These are phyloP conservation scores for Cathartes aura DNA, from an alignment of 2,113 vertebrate species.

Conservation along the genomic window DNA sequence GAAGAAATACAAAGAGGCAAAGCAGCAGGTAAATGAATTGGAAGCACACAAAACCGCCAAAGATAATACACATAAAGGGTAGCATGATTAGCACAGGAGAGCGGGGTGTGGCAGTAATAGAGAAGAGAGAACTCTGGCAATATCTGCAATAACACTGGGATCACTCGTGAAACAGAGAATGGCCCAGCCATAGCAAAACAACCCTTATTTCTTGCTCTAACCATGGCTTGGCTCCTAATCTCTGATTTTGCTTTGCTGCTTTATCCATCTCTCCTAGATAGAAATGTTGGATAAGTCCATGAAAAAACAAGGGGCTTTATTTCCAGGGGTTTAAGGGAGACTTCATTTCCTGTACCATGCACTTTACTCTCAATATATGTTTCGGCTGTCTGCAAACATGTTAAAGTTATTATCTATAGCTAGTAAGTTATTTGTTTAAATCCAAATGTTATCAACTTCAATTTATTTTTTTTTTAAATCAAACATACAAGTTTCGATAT, in stretches of 20 bases:
- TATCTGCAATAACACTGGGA: background rate
- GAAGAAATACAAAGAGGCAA: background rate
- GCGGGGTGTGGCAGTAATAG: background rate
- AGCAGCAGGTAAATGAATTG: background rate
- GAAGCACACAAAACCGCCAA: background rate
- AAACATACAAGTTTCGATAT: background rate
- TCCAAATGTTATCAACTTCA: background rate
- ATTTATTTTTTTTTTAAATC: no score
- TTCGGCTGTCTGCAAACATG: background rate
- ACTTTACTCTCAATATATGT: background rate
- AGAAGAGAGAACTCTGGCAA: background rate
- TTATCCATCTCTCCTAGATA: background rate
- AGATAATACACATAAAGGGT: background rate
- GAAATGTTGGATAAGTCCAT: background rate
- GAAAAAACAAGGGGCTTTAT: background rate
- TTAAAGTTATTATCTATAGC: background rate
- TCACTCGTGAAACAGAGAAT: fast-evolving
- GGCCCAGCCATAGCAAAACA: background rate
- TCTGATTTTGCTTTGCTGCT: background rate
- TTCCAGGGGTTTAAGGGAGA: background rate
- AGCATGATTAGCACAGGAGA: background rate
- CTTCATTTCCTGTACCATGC: background rate
- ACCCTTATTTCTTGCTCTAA: background rate
- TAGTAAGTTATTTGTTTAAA: background rate
- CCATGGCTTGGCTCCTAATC: background rate